A percentile compares a stretch with the other conserved stretches of the same genome.
These are phyloP conservation scores for Periophthalmus modestus DNA, from an alignment of 2,113 vertebrate genomes.

Conservation along the genomic window DNA sequence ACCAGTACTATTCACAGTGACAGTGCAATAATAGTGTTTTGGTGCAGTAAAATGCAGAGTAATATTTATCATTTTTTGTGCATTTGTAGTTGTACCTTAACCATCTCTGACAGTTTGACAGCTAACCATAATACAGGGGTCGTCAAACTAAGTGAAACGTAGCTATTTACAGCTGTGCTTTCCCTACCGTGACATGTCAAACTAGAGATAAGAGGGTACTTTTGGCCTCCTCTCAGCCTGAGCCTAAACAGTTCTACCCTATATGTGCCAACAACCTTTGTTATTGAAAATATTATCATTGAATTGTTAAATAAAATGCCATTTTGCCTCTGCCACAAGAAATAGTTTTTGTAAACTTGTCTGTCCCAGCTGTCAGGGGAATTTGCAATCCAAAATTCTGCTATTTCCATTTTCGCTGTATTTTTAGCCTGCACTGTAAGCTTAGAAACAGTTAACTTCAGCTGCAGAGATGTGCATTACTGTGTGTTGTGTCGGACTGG, in stretches of 20 bases:
- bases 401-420: conserved; percentile 23
- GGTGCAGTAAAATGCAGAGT: not conserved
- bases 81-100: not conserved
- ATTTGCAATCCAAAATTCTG: conserved; percentile 16
- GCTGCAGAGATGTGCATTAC: conserved; percentile 35
- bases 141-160: conserved; percentile 12
- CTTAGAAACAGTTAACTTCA: conserved; percentile 55
- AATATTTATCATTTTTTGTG: conserved; percentile 11
- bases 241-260: not conserved
- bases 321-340: conserved; percentile 20
- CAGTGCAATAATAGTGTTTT: not conserved
- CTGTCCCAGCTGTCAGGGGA: conserved; percentile 26
- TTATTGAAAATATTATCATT: conserved; percentile 8
- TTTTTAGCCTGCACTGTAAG: conserved; percentile 21
- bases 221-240: conserved; percentile 16
- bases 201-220: conserved; percentile 4
- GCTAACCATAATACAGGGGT: conserved; percentile 7
- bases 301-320: conserved; percentile 18
- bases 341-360: conserved; percentile 25
- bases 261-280: conserved; percentile 14
- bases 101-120: conserved; percentile 10
- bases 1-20: not conserved
- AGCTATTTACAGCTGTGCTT: conserved; percentile 14
- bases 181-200: conserved; percentile 8
- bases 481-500: conserved; percentile 40